phyloP scores from a whole-genome alignment of 2,113 vertebrate species.

The Bubo bubo region DNA sequence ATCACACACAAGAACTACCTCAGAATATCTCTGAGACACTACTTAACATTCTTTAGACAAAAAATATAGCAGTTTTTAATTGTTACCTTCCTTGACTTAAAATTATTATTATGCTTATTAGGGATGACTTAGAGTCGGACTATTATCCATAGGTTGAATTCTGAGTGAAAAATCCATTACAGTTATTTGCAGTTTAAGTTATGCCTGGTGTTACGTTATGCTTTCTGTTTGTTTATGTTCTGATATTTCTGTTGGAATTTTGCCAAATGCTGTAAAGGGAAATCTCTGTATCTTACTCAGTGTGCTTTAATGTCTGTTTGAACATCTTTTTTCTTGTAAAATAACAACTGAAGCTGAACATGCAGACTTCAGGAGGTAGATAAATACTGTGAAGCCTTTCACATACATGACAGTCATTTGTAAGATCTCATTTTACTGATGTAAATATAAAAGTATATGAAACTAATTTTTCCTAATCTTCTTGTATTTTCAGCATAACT shows the following conservation, averaged over 20 bases:
- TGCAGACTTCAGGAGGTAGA: neutral
- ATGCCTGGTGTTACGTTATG: neutral
- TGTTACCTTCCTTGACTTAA: neutral
- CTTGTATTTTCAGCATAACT: slow-evolving; percentile 44
- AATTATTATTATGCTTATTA: neutral
- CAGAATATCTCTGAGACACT: neutral
- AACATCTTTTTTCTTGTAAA: neutral
- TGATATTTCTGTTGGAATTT: neutral
- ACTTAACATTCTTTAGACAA: neutral
- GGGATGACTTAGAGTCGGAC: neutral
- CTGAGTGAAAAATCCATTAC: neutral
- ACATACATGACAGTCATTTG: neutral
- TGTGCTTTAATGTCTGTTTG: neutral
- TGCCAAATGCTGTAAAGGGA: neutral
- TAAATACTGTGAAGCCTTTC: neutral
- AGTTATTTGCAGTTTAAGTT: neutral
- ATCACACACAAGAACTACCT: neutral
- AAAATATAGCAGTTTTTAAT: neutral
- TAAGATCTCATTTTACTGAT: neutral
- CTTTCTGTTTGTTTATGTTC: neutral
- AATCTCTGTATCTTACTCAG: neutral
- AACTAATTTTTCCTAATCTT: neutral
- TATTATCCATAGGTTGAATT: neutral
- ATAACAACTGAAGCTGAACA: neutral
- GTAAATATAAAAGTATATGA: neutral